Evolutionary conservation across 1,140 invertebrate species (phyloP).

Genomic region (Telenomus remus): DNA sequence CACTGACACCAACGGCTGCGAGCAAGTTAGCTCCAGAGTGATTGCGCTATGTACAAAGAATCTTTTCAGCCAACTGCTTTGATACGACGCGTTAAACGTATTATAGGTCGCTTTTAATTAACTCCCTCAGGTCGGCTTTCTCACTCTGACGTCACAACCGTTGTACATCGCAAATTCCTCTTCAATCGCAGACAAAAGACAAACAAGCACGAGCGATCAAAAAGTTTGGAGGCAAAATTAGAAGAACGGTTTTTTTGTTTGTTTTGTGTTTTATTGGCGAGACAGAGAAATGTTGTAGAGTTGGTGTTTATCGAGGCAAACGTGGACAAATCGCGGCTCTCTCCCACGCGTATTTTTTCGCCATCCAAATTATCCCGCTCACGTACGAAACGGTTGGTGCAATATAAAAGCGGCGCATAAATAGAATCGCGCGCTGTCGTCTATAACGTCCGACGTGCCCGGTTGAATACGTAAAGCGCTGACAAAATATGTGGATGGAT

Average conservation of each 20-base stretch:
- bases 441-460: slow-evolving; percentile 41
- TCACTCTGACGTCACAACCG: no score
- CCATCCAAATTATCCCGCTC: slow-evolving; percentile 46
- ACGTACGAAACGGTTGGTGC: slow-evolving; percentile 51
- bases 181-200: no score
- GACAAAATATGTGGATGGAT: slow-evolving; percentile 51
- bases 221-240: no score
- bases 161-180: no score
- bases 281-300: no score
- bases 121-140: not conserved
- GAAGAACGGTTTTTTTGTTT: no score
- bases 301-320: not conserved
- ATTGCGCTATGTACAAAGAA: slow-evolving; percentile 7
- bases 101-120: slow-evolving; percentile 4
- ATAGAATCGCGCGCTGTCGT: slow-evolving; percentile 46
- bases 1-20: slow-evolving; percentile 2
- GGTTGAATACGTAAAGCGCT: slow-evolving; percentile 50
- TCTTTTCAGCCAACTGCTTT: slow-evolving; percentile 6
- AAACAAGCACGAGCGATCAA: no score
- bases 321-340: slow-evolving; percentile 3
- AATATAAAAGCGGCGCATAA: slow-evolving; percentile 52
- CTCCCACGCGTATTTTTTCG: slow-evolving; percentile 16
- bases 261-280: no score
- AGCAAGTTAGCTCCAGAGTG: slow-evolving; percentile 6
- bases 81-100: not conserved